Evolutionary conservation across 2,888 invertebrate genomes (phyloP).

Genomic region (Blastobasis lacticolella): DNA sequence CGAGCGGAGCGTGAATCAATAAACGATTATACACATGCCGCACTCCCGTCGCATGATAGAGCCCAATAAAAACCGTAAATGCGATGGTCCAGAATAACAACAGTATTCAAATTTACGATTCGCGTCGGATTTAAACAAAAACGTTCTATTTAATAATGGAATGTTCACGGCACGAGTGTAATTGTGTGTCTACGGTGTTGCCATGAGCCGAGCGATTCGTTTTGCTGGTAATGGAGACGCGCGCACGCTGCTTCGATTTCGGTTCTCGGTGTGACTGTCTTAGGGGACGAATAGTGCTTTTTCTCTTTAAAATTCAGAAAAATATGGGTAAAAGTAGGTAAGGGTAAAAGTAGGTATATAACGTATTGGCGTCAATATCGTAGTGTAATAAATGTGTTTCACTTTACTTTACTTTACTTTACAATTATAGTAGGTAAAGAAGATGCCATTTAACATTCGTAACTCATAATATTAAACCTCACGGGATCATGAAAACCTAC

Average conservation of each 20-base stretch:
- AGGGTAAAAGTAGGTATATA: too few relatives aligned
- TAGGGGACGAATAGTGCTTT: too few relatives aligned
- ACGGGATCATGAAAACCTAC: too few relatives aligned
- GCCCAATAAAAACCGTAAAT: conserved; percentile 57
- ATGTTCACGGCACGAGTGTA: conserved; percentile 51
- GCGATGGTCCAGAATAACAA: conserved; percentile 59
- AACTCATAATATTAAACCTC: too few relatives aligned
- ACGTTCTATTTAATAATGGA: conserved; percentile 69
- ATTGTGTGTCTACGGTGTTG: conserved; percentile 20
- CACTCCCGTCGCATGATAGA: conserved; percentile 62
- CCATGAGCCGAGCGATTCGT: conserved; percentile 53
- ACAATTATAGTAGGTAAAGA: too few relatives aligned
- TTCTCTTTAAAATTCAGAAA: too few relatives aligned
- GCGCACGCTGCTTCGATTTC: conserved; percentile 29
- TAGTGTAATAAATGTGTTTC: too few relatives aligned
- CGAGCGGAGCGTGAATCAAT: conserved; percentile 54
- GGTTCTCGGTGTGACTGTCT: too few relatives aligned
- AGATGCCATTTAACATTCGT: too few relatives aligned
- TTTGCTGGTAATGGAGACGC: conserved; percentile 56
- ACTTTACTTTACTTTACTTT: too few relatives aligned
- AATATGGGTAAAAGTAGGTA: too few relatives aligned
- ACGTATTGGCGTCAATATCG: too few relatives aligned
- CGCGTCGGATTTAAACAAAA: conserved; percentile 70
- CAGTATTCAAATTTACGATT: conserved; percentile 69
- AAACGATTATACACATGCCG: conserved; percentile 42